Conservation (phyloP, 2,888 invertebrate genomes). For the Bugula neritina region DNA sequence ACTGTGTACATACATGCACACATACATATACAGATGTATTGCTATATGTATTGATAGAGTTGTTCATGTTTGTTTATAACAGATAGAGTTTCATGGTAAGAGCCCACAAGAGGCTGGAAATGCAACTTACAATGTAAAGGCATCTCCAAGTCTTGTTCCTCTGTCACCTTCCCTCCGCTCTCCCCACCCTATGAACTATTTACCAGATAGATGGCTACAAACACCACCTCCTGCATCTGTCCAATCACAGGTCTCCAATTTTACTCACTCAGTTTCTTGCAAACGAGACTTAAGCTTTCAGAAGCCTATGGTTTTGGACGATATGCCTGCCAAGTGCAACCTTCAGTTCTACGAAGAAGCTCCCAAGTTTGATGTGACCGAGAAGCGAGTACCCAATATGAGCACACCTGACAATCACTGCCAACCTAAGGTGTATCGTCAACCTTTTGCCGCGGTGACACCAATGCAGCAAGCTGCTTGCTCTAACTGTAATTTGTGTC, state of each 20-base stretch:
- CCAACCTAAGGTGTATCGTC: not conserved
- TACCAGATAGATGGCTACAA: no score
- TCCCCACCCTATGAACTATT: not conserved
- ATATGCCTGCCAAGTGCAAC: not conserved
- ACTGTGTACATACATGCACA: no score
- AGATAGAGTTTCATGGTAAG: not conserved
- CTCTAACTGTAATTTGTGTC: not conserved
- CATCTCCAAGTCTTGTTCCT: not conserved
- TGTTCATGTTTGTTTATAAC: not conserved
- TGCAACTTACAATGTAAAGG: not conserved
- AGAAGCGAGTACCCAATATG: not conserved
- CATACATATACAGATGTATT: no score
- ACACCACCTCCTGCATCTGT: not conserved
- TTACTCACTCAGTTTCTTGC: not conserved
- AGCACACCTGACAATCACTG: not conserved
- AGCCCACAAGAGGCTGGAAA: not conserved
- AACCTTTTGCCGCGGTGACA: not conserved
- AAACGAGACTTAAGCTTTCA: not conserved
- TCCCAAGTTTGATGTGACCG: no score
- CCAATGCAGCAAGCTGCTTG: not conserved
- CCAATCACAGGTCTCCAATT: not conserved
- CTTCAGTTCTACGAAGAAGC: no score
- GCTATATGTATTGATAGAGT: no score
- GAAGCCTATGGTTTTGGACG: not conserved
- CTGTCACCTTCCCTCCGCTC: not conserved